phyloP scores from a whole-genome alignment of 2,888 invertebrate genomes.

The Buathra laborator region DNA sequence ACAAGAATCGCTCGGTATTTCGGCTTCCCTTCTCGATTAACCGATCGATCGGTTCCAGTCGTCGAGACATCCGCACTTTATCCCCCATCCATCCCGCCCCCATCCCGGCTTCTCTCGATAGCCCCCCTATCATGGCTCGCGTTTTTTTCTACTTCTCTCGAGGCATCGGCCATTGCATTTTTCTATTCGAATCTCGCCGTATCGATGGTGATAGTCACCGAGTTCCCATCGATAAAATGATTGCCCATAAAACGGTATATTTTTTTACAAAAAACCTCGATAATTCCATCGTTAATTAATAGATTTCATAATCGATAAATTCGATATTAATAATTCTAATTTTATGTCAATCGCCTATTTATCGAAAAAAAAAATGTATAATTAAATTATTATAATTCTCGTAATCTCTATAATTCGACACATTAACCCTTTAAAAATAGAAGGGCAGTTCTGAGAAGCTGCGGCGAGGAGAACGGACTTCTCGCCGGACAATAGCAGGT shows the following conservation, averaged over 20 bases:
- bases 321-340: not conserved
- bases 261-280: not conserved
- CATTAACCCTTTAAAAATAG: constrained; percentile 1
- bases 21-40: constrained; percentile 72
- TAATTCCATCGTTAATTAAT: not conserved
- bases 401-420: not conserved
- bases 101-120: constrained; percentile 40
- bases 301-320: not conserved
- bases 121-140: constrained; percentile 37
- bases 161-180: constrained; percentile 63
- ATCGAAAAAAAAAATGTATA: not conserved
- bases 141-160: constrained; percentile 41
- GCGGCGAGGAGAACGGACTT: not conserved
- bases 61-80: constrained; percentile 31
- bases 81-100: constrained; percentile 35
- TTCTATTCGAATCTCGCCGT: constrained; percentile 53
- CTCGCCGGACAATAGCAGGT: not conserved
- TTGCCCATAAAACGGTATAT: not conserved
- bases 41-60: constrained; percentile 71
- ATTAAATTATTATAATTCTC: not conserved
- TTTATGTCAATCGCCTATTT: not conserved
- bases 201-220: constrained; percentile 25
- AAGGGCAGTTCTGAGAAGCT: not conserved
- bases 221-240: not conserved
- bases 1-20: constrained; percentile 56